Base-by-base conservation (phyloP, 2,113 vertebrate genomes). In the Bettongia penicillata region DNA sequence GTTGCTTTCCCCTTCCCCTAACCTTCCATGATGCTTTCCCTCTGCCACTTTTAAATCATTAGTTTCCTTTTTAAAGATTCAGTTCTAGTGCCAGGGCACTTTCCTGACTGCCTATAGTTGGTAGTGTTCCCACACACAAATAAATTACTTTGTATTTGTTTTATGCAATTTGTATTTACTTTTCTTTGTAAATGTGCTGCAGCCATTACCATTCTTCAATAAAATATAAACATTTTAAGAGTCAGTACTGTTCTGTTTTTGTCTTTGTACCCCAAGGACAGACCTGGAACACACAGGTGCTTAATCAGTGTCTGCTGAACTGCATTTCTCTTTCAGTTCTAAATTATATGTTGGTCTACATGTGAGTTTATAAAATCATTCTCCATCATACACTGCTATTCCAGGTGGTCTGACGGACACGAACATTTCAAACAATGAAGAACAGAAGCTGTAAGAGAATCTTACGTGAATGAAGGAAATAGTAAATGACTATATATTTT, bases 391-490 rank as follows among this genome's bases (percentile, higher is more conserved):
- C 14, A 91, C 37, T 90, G 50, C 77, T 3, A 94, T n/a, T 47
- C 28, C n/a, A 61, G 37, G 57, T 23, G 23, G 55, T 49, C 31
- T 51, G 50, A 93, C 91, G 22, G 1, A 19, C 47, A 12, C 1
- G 0, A 0, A 3, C 61, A 53, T 37, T 49, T 6, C 0, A 90
- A 25, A 24, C 12, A 3, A 55, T 0, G 0, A 24, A 11, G 93
- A 94, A 43, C 0, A 0, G 0, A 48, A 0, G 68, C 3, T 14
- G 6, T 68, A 50, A 23, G 61, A 84, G 96, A 93, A 53, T 48
- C 50, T 93, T 52, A n/a, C 1, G 25, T 53, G 37, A 3, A 90
- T 90, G 25, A 51, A 90, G 24, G 53, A 26, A 90, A 24, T 19
- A 31, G 90, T 90, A 90, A 50, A 50, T 90, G 48, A 90, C 49